A percentile compares a stretch with the other conserved stretches of the same genome.
phyloP scores from a whole-genome alignment of 2,797 vertebrate genomes.

The Halcyon badia region DNA sequence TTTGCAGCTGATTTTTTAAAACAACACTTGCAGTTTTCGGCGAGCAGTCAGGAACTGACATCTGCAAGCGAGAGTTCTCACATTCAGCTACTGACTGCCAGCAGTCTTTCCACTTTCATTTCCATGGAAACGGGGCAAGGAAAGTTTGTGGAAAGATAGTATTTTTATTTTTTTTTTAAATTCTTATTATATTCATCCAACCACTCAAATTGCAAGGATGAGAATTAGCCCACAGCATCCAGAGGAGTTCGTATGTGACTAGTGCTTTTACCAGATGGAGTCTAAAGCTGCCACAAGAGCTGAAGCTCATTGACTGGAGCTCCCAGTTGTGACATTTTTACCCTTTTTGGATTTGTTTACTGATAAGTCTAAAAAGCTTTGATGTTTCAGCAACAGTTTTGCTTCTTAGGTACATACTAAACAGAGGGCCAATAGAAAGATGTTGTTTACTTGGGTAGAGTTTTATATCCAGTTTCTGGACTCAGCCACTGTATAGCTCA shows the following conservation, averaged over 20 bases:
- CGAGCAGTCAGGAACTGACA: constrained; percentile 56
- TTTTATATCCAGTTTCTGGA: background rate
- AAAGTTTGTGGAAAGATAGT: constrained; percentile 48
- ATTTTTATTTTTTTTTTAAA: background rate
- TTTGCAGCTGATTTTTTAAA: constrained; percentile 71
- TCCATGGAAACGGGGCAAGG: constrained; percentile 73
- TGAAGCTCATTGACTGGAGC: background rate
- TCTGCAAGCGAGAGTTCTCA: constrained; percentile 64
- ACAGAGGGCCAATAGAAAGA: background rate
- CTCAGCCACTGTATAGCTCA: background rate
- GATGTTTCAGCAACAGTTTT: background rate
- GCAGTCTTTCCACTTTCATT: constrained; percentile 67
- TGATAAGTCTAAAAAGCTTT: background rate
- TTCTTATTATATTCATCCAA: constrained; percentile 6
- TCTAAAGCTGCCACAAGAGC: background rate
- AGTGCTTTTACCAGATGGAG: background rate
- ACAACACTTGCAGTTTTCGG: constrained; percentile 49
- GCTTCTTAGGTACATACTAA: background rate
- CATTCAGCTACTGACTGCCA: constrained; percentile 50
- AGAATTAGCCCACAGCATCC: background rate
- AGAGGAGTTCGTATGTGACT: background rate
- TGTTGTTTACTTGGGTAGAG: background rate
- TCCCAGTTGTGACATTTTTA: background rate
- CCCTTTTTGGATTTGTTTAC: background rate
- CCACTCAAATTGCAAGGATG: background rate